These are phyloP conservation scores for Neomonachus schauinslandi DNA, from an alignment of 2,113 vertebrate genomes.

Conservation along the genomic window DNA sequence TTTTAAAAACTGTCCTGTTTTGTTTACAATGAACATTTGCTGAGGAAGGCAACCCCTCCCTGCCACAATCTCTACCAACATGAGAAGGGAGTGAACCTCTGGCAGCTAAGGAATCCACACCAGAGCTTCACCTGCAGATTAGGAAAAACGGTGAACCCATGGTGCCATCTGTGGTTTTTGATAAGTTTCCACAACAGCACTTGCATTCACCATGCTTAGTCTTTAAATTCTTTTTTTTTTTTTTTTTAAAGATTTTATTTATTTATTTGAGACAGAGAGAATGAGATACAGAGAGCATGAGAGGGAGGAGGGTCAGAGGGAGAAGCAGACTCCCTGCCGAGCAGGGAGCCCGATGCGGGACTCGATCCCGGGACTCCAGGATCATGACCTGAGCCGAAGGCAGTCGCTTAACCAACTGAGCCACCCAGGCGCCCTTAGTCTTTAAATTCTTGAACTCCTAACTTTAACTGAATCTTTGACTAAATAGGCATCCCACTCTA, in stretches of 20 bases:
- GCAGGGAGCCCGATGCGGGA: too few species aligned
- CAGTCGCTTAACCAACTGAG: too few species aligned
- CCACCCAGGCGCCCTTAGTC: too few species aligned
- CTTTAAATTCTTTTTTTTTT: neutral
- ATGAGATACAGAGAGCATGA: too few species aligned
- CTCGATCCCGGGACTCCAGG: too few species aligned
- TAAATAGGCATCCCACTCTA: neutral
- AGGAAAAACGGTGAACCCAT: neutral
- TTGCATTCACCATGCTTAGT: neutral
- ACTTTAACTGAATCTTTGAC: slow-evolving; percentile 21
- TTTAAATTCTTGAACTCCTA: neutral
- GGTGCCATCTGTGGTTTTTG: neutral
- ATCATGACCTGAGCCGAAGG: too few species aligned
- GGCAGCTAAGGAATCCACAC: neutral
- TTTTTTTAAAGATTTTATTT: too few species aligned
- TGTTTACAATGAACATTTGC: neutral
- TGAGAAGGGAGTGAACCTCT: slow-evolving; percentile 53
- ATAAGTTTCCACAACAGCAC: slow-evolving; percentile 39
- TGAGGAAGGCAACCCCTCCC: neutral
- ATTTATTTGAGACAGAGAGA: too few species aligned
- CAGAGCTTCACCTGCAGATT: slow-evolving; percentile 28
- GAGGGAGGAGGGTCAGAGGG: too few species aligned
- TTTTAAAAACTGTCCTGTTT: neutral
- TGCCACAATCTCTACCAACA: slow-evolving; percentile 65
- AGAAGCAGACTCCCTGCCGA: too few species aligned